These are phyloP conservation scores for Microcebus griseorufus DNA, from an alignment of 2,113 vertebrate genomes.

Conservation along the genomic window DNA sequence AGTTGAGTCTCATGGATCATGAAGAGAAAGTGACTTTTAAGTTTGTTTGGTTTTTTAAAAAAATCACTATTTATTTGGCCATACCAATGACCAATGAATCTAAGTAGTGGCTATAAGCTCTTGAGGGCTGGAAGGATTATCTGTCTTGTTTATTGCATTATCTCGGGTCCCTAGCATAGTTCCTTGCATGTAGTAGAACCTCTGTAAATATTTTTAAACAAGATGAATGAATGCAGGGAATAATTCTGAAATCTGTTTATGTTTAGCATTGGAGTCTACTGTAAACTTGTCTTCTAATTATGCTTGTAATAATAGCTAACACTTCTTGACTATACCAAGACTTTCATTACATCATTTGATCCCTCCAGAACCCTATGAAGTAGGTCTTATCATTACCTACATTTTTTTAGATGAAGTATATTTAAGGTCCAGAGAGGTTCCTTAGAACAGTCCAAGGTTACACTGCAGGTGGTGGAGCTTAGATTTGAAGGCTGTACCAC, in stretches of 20 bases:
- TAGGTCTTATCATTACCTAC: background rate
- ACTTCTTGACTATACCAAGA: background rate
- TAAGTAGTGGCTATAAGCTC: slow-evolving; percentile 1
- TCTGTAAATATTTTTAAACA: slow-evolving; percentile 14
- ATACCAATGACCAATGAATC: background rate
- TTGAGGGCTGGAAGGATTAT: background rate
- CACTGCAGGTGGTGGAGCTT: background rate
- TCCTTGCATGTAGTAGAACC: slow-evolving; percentile 24
- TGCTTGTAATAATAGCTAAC: slow-evolving; percentile 25
- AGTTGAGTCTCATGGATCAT: background rate
- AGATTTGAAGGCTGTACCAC: background rate
- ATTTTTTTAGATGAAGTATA: slow-evolving; percentile 25
- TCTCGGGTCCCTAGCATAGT: background rate
- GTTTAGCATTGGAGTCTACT: background rate
- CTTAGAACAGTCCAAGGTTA: background rate
- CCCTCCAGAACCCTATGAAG: background rate
- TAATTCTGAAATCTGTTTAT: slow-evolving; percentile 27
- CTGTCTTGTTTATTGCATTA: background rate
- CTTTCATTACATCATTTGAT: slow-evolving; percentile 7
- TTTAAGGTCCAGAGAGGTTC: background rate
- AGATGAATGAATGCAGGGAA: slow-evolving; percentile 12
- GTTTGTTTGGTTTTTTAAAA: background rate
- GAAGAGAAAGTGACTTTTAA: slow-evolving; percentile 26
- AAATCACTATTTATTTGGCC: slow-evolving; percentile 32
- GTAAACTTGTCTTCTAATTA: slow-evolving; percentile 16